These are phyloP conservation scores for Callitettix versicolor DNA, from an alignment of 1,140 invertebrate genomes.

Conservation along the genomic window DNA sequence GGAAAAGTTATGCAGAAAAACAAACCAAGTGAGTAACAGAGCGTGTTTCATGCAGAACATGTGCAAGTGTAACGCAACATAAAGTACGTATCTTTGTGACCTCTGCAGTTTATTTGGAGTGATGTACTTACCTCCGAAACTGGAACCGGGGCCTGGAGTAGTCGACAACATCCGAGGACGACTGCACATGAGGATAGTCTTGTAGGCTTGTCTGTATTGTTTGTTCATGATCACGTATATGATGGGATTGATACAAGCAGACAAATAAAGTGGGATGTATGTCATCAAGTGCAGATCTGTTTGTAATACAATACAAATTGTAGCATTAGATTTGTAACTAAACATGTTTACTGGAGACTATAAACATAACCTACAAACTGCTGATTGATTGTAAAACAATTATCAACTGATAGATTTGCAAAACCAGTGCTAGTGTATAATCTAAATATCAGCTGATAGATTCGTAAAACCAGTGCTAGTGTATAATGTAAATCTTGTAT, in stretches of 20 bases:
- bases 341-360: neutral
- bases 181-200: slow-evolving; percentile 34
- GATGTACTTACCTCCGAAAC: slow-evolving; percentile 20
- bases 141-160: slow-evolving; percentile 18
- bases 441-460: no score
- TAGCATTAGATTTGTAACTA: neutral
- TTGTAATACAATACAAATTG: slow-evolving; percentile 11
- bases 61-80: neutral
- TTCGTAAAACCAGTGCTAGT: no score
- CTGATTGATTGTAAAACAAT: no score
- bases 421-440: no score
- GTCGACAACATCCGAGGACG: slow-evolving; percentile 19
- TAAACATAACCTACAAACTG: neutral
- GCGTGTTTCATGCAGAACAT: neutral
- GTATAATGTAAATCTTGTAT: no score
- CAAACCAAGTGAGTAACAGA: no score
- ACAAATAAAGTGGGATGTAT: slow-evolving; percentile 44
- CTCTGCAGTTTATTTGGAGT: neutral
- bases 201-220: slow-evolving; percentile 44
- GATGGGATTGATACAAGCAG: slow-evolving; percentile 44
- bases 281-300: slow-evolving; percentile 41
- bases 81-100: neutral
- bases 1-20: no score
- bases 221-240: slow-evolving; percentile 49
- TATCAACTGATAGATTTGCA: no score